Conservation (phyloP, 2,888 invertebrate genomes). For the Unio pictorum region DNA sequence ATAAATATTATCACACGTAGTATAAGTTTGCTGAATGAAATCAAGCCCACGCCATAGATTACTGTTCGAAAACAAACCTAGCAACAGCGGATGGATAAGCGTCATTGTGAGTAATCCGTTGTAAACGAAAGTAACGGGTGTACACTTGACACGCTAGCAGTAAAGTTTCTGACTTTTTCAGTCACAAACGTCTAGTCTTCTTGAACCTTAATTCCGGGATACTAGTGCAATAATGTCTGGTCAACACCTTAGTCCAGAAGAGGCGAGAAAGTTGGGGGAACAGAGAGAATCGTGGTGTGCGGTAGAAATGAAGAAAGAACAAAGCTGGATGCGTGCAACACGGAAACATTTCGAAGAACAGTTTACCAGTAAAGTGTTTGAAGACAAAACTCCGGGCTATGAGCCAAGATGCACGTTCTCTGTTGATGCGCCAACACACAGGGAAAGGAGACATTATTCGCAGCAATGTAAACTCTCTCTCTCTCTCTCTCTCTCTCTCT, state of each 20-base stretch:
- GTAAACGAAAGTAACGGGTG: too few species aligned
- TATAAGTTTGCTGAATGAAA: too few species aligned
- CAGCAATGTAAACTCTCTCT: conserved; percentile 42
- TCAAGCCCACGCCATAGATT: too few species aligned
- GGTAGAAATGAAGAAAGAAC: conserved; percentile 64
- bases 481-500: too few species aligned
- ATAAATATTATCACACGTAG: too few species aligned
- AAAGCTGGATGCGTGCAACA: conserved; percentile 60
- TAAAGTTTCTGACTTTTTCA: too few species aligned
- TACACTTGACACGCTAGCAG: too few species aligned
- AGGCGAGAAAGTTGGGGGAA: conserved; percentile 43
- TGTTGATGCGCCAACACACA: conserved; percentile 53
- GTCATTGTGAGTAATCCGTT: conserved; percentile 11
- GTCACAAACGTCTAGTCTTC: too few species aligned
- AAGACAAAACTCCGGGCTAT: conserved; percentile 33
- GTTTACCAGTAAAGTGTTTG: conserved; percentile 49
- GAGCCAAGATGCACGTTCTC: conserved; percentile 54
- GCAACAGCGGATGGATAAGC: conserved; percentile 41
- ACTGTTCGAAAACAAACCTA: conserved; percentile 8
- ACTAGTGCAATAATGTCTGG: background rate
- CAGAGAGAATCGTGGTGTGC: conserved; percentile 65
- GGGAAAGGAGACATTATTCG: conserved; percentile 50
- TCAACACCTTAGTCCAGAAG: conserved; percentile 26
- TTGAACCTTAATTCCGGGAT: background rate
- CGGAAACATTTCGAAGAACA: conserved; percentile 50